phyloP scores from a whole-genome alignment of 2,888 invertebrate species.

The Acholoe squamosa region DNA sequence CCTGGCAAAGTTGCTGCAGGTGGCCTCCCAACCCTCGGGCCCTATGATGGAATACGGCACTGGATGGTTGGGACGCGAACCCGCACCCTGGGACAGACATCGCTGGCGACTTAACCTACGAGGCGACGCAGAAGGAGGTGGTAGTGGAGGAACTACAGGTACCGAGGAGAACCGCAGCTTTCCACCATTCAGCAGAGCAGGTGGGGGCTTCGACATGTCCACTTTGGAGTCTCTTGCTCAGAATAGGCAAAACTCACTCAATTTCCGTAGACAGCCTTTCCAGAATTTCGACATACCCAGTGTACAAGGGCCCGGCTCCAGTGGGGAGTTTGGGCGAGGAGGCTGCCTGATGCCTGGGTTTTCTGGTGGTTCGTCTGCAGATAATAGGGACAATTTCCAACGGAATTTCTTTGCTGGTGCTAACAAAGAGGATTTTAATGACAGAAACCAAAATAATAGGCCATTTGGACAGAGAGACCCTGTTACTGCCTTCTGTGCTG shows the following conservation, averaged over 20 bases:
- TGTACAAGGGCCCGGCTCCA: conserved; percentile 35
- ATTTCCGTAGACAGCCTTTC: conserved; percentile 43
- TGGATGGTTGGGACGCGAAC: conserved; percentile 61
- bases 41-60: conserved; percentile 63
- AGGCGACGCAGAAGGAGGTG: conserved; percentile 40
- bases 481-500: conserved; percentile 28
- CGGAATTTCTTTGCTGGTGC: conserved; percentile 35
- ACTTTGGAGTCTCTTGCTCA: neutral
- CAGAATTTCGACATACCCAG: conserved; percentile 51
- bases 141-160: neutral
- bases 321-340: conserved; percentile 22
- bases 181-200: neutral
- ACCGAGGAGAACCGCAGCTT: conserved; percentile 16
- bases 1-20: conserved; percentile 48
- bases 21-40: conserved; percentile 53
- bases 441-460: neutral
- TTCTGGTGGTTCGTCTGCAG: neutral
- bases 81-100: conserved; percentile 56
- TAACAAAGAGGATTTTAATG: conserved; percentile 30
- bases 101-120: conserved; percentile 54
- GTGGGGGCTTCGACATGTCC: conserved; percentile 46
- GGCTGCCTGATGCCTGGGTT: conserved; percentile 32
- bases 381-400: conserved; percentile 47
- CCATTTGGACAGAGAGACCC: conserved; percentile 40
- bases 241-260: conserved; percentile 14